phyloP scores from a whole-genome alignment of 2,888 invertebrate species.

The Strigamia crassipes region DNA sequence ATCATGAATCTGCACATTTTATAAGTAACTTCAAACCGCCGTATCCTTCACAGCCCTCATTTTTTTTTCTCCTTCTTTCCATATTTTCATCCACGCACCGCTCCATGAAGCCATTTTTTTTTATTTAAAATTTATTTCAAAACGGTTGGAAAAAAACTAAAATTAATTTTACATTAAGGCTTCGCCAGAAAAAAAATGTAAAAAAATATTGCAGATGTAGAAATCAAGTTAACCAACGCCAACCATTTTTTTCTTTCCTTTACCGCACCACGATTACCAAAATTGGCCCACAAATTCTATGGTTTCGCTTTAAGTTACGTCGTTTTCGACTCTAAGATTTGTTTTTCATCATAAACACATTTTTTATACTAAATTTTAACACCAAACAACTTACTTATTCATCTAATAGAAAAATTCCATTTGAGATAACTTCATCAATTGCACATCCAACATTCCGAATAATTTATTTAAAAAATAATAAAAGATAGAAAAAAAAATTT shows the following conservation, averaged over 20 bases:
- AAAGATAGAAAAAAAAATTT: not conserved
- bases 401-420: not conserved
- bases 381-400: too few species aligned
- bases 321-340: not conserved
- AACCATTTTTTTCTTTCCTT: not conserved
- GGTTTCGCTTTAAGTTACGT: constrained; percentile 7
- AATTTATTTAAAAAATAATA: too few species aligned
- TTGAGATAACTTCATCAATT: not conserved
- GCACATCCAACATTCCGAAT: too few species aligned
- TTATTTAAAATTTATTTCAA: not conserved
- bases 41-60: not conserved
- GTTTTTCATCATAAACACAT: not conserved
- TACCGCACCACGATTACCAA: not conserved
- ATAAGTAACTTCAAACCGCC: not conserved
- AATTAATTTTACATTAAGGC: constrained; percentile 8
- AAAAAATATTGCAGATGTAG: not conserved
- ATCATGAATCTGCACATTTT: not conserved
- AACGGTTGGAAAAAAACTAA: not conserved
- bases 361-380: not conserved
- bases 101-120: not conserved
- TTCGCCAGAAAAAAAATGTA: not conserved
- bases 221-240: not conserved
- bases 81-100: not conserved
- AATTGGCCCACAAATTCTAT: constrained; percentile 3
- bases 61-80: not conserved